Percentiles rank a stretch among this genome's conserved stretches.
Evolutionary conservation across 2,113 vertebrate genomes (phyloP).

Genomic region (Chaenogobius annularis): DNA sequence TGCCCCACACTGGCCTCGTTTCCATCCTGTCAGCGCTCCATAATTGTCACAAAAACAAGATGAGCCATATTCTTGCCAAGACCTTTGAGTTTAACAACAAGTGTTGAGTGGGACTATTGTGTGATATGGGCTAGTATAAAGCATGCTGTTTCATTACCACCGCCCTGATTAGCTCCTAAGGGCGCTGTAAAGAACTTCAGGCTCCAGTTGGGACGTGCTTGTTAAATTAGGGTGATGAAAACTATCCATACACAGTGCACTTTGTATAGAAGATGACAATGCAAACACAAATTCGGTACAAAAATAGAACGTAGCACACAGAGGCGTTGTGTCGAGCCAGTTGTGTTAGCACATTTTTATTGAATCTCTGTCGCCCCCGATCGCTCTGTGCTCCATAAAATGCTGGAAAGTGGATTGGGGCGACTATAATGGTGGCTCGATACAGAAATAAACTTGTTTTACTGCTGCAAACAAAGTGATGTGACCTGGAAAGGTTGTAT

Average conservation of each 20-base stretch:
- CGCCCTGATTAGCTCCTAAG: constrained; percentile 69
- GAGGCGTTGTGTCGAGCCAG: constrained; percentile 46
- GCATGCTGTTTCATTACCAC: constrained; percentile 61
- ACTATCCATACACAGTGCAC: constrained; percentile 23
- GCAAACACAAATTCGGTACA: constrained; percentile 42
- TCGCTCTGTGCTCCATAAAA: constrained; percentile 93
- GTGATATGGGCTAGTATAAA: constrained; percentile 57
- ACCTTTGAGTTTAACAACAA: constrained; percentile 54
- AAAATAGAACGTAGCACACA: constrained; percentile 21
- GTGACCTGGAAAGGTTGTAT: constrained; percentile 96
- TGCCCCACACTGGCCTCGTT: constrained; percentile 31
- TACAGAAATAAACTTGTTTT: constrained; percentile 97
- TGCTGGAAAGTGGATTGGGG: constrained; percentile 89
- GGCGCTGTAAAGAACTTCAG: constrained; percentile 57
- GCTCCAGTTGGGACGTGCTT: constrained; percentile 42
- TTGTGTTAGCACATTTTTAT: constrained; percentile 80
- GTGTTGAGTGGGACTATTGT: constrained; percentile 57
- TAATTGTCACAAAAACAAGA: constrained; percentile 48
- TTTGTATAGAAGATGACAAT: constrained; percentile 34
- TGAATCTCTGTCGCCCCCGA: constrained; percentile 87
- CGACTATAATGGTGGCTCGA: constrained; percentile 89
- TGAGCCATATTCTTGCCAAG: constrained; percentile 46
- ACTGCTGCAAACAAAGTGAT: constrained; percentile 92
- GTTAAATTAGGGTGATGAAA: constrained; percentile 63
- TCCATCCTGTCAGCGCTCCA: constrained; percentile 16